phyloP scores from a whole-genome alignment of 2,888 invertebrate genomes.

The Sepioteuthis lessoniana region DNA sequence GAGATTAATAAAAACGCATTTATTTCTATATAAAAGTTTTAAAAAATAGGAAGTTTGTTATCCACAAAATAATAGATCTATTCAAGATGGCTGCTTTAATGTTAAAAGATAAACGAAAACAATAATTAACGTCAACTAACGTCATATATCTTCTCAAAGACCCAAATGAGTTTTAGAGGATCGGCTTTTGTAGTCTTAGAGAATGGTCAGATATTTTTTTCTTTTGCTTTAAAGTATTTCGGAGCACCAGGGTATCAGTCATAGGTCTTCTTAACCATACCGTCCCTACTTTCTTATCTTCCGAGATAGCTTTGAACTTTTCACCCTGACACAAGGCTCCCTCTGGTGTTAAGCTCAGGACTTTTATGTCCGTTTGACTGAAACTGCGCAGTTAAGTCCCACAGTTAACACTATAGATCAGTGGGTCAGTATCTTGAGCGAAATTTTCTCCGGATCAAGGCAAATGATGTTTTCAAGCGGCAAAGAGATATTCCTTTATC shows the following conservation, averaged over 20 bases:
- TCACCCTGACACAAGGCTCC: neutral
- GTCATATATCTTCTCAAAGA: neutral
- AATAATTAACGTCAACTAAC: neutral
- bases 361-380: neutral
- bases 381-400: neutral
- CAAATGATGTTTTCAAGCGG: neutral
- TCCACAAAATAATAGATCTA: neutral
- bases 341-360: neutral
- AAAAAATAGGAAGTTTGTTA: neutral
- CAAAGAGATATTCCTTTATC: neutral
- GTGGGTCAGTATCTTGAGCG: neutral
- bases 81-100: neutral
- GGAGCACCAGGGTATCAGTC: neutral
- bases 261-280: neutral
- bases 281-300: neutral
- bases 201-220: neutral
- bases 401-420: neutral
- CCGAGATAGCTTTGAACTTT: neutral
- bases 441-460: neutral
- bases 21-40: neutral
- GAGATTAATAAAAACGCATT: neutral
- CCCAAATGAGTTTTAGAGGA: neutral
- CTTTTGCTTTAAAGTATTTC: neutral
- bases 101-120: neutral
- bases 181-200: neutral